phyloP scores from a whole-genome alignment of 2,888 invertebrate species.

The Cerastoderma edule region DNA sequence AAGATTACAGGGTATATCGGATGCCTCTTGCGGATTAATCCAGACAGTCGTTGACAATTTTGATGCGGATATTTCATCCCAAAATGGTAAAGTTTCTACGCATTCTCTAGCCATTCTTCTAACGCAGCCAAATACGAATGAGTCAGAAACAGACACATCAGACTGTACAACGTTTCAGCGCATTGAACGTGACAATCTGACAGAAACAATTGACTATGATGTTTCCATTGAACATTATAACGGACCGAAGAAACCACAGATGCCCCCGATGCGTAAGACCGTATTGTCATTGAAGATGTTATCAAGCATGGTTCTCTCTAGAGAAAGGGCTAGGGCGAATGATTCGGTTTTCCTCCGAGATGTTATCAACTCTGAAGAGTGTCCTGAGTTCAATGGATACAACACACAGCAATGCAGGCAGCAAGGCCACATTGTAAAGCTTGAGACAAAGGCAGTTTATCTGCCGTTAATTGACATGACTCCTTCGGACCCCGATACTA shows the following conservation, averaged over 20 bases:
- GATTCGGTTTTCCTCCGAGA: conserved; percentile 39
- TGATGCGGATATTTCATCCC: conserved; percentile 42
- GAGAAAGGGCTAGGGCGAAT: conserved; percentile 2
- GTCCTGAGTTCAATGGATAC: conserved; percentile 35
- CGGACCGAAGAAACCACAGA: conserved; percentile 33
- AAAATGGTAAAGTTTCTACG: conserved; percentile 38
- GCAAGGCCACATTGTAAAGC: conserved; percentile 27
- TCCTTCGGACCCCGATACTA: conserved; percentile 50
- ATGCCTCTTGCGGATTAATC: background rate
- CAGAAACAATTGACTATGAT: conserved; percentile 4
- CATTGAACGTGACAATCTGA: conserved; percentile 15
- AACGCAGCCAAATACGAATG: conserved; percentile 18
- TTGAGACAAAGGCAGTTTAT: conserved; percentile 49
- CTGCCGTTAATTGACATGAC: conserved; percentile 54
- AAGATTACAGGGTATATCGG: background rate
- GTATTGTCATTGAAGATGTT: conserved; percentile 10
- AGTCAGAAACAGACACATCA: background rate
- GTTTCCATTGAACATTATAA: conserved; percentile 17
- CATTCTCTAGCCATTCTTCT: conserved; percentile 34
- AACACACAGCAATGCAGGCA: conserved; percentile 34
- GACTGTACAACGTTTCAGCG: background rate
- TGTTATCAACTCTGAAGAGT: background rate
- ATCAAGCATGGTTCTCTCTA: background rate
- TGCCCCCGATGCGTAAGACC: conserved; percentile 4
- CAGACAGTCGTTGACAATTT: conserved; percentile 36